phyloP scores from a whole-genome alignment of 2,113 vertebrate species.

The Nibea coibor region DNA sequence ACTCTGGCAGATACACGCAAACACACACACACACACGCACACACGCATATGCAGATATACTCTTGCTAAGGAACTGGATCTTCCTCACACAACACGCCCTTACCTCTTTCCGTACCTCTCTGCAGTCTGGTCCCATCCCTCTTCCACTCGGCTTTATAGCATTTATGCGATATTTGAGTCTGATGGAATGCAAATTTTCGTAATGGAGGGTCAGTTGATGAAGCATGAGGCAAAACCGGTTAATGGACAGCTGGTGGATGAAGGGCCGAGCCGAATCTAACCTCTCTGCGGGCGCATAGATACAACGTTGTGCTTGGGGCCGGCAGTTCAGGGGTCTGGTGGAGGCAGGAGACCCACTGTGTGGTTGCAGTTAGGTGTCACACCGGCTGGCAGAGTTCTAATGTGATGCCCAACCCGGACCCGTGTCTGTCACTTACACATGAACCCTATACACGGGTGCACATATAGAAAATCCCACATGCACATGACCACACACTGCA shows the following conservation, averaged over 20 bases:
- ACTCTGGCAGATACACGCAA: constrained; percentile 17
- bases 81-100: constrained; percentile 43
- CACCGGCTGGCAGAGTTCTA: constrained; percentile 2
- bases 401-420: background rate
- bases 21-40: constrained; percentile 10
- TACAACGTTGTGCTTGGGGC: constrained; percentile 15
- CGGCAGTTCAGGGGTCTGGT: constrained; percentile 4
- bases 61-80: constrained; percentile 43
- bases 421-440: constrained; percentile 9
- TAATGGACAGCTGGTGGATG: constrained; percentile 67
- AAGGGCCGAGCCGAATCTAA: constrained; percentile 56
- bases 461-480: background rate
- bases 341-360: constrained; percentile 22
- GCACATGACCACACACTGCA: constrained; percentile 29
- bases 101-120: constrained; percentile 43
- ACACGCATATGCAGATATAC: constrained; percentile 2
- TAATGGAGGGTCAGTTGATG: constrained; percentile 70
- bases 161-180: constrained; percentile 58
- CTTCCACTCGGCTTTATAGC: constrained; percentile 39
- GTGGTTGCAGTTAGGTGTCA: constrained; percentile 6
- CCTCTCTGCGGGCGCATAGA: constrained; percentile 36
- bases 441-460: background rate
- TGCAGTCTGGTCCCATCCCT: constrained; percentile 12
- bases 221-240: constrained; percentile 61
- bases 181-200: constrained; percentile 76